Conservation (phyloP, 2,888 invertebrate species). For the Plemyria rubiginata region DNA sequence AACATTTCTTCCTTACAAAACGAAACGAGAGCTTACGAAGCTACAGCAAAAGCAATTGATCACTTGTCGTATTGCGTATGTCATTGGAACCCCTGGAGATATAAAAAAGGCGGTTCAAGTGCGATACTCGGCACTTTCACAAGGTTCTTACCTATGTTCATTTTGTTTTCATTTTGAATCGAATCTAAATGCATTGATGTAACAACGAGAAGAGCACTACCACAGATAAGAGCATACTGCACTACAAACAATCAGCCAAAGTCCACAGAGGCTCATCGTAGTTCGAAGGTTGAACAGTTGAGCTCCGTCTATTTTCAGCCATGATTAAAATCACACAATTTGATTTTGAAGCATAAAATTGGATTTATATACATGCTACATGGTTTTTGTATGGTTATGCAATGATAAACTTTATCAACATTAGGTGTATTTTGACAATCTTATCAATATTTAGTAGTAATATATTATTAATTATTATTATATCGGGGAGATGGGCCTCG, state of each 20-base stretch:
- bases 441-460: no score
- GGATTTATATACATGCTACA: no score
- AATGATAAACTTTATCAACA: constrained; percentile 15
- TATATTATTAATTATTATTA: no score
- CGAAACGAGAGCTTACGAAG: no score
- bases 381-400: constrained; percentile 12
- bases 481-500: no score
- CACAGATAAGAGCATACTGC: no score
- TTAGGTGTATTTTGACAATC: constrained; percentile 7
- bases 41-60: background rate
- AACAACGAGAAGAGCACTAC: background rate
- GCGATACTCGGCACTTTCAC: no score
- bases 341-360: constrained; percentile 1
- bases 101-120: no score
- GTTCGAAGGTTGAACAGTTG: background rate
- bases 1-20: no score
- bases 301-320: constrained; percentile 11
- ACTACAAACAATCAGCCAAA: background rate
- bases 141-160: no score
- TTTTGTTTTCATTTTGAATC: background rate
- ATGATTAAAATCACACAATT: constrained; percentile 14
- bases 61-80: background rate
- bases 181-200: background rate
- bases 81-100: no score
- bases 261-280: background rate